Evolutionary conservation across 2,888 invertebrate species (phyloP).

Genomic region (Tortrix viridana): DNA sequence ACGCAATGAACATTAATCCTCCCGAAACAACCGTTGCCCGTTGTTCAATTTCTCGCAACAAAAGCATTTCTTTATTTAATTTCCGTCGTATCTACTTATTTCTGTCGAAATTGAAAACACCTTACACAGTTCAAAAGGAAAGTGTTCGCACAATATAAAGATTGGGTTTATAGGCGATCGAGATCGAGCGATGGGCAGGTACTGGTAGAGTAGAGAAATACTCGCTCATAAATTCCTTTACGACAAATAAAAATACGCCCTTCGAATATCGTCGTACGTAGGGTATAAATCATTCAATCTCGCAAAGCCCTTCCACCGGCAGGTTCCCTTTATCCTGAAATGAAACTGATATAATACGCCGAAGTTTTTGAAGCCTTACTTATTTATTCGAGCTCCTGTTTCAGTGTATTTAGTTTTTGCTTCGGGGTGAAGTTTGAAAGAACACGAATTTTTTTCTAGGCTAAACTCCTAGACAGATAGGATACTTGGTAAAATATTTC

Average conservation of each 20-base stretch:
- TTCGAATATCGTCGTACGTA: constrained; percentile 54
- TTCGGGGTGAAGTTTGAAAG: too few relatives aligned
- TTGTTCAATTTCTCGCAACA: constrained; percentile 67
- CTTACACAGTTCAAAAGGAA: constrained; percentile 57
- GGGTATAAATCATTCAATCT: constrained; percentile 76
- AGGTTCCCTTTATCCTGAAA: constrained; percentile 45
- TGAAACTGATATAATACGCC: constrained; percentile 29
- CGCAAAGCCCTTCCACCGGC: constrained; percentile 36
- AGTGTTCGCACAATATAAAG: constrained; percentile 73
- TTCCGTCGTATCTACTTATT: constrained; percentile 59
- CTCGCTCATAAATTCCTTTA: constrained; percentile 74
- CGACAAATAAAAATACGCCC: constrained; percentile 75
- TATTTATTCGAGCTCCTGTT: background rate
- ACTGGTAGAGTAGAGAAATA: constrained; percentile 36
- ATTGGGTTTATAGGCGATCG: constrained; percentile 69
- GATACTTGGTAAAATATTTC: too few relatives aligned
- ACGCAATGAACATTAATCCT: too few relatives aligned
- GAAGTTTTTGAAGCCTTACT: constrained; percentile 19
- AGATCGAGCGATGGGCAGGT: constrained; percentile 37
- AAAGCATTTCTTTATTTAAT: constrained; percentile 68
- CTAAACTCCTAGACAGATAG: too few relatives aligned
- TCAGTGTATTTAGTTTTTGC: constrained; percentile 2
- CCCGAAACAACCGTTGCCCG: too few relatives aligned
- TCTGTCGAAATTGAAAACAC: constrained; percentile 76
- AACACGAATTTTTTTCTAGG: too few relatives aligned